These are phyloP conservation scores for Bathynomus jamesi DNA, from an alignment of 1,140 invertebrate species.

Conservation along the genomic window DNA sequence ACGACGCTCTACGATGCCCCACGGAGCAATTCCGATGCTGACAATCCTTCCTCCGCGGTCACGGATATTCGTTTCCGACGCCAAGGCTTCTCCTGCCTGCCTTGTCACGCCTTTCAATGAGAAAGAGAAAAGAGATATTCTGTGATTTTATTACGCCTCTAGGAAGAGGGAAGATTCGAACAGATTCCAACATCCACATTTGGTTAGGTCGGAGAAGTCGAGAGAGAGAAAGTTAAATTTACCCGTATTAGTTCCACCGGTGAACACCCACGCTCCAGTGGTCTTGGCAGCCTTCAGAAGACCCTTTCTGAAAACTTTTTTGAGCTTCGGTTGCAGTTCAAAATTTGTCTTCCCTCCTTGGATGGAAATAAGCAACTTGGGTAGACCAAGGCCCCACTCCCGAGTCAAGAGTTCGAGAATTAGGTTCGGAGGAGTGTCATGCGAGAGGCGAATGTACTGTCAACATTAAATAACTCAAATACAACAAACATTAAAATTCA, in stretches of 20 bases:
- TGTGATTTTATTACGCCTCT: background rate
- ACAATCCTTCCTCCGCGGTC: constrained; percentile 75
- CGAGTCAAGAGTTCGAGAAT: constrained; percentile 83
- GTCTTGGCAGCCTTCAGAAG: constrained; percentile 93
- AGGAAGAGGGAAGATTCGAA: too few species aligned
- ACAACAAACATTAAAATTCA: too few species aligned
- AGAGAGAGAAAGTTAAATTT: too few species aligned
- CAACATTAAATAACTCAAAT: too few species aligned
- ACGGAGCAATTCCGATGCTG: constrained; percentile 93
- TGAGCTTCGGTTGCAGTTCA: constrained; percentile 85
- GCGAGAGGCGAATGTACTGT: constrained; percentile 82
- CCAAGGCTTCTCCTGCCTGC: constrained; percentile 85
- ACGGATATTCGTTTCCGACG: constrained; percentile 65
- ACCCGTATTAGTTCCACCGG: constrained; percentile 89
- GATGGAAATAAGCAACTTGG: constrained; percentile 92
- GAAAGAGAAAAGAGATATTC: constrained; percentile 22
- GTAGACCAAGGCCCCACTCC: constrained; percentile 89
- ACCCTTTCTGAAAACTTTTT: constrained; percentile 90
- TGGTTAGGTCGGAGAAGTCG: too few species aligned
- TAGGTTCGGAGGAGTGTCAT: constrained; percentile 87
- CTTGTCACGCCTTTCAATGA: constrained; percentile 69
- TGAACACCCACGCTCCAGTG: constrained; percentile 65
- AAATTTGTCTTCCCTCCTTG: constrained; percentile 96
- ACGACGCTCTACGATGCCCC: constrained; percentile 93
- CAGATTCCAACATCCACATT: too few species aligned